These are phyloP conservation scores for Idris sp. DNA, from an alignment of 1,140 invertebrate species.

Conservation along the genomic window DNA sequence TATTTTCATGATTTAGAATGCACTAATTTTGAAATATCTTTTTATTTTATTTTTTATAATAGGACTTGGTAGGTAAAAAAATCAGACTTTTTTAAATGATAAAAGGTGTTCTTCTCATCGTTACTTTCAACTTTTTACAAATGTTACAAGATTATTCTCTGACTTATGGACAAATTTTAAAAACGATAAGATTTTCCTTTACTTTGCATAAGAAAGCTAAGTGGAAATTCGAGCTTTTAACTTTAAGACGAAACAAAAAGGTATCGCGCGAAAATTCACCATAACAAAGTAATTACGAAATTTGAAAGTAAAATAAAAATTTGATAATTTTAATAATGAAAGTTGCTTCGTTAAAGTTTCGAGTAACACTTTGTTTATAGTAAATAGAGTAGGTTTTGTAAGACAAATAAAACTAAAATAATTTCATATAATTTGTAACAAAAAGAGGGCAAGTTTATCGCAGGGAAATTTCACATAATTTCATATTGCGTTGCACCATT, in stretches of 20 bases:
- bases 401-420: constrained; percentile 23
- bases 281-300: no score
- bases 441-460: constrained; percentile 13
- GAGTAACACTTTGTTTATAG: neutral
- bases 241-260: neutral
- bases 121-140: constrained; percentile 10
- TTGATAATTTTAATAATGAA: constrained; percentile 1
- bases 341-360: neutral
- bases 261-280: no score
- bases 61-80: constrained; percentile 1
- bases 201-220: constrained; percentile 5
- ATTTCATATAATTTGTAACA: constrained; percentile 30
- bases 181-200: constrained; percentile 17
- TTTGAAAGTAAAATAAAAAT: no score
- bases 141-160: constrained; percentile 7
- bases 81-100: constrained; percentile 3
- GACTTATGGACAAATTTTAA: constrained; percentile 20
- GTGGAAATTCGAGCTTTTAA: constrained; percentile 6
- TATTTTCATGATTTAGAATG: no score
- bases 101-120: neutral
- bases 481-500: constrained; percentile 37
- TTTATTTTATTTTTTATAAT: neutral
- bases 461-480: constrained; percentile 31
- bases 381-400: constrained; percentile 10
- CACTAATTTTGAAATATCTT: no score